Base-by-base conservation (phyloP, 2,113 vertebrate genomes). In the Cyprinodon variegatus region DNA sequence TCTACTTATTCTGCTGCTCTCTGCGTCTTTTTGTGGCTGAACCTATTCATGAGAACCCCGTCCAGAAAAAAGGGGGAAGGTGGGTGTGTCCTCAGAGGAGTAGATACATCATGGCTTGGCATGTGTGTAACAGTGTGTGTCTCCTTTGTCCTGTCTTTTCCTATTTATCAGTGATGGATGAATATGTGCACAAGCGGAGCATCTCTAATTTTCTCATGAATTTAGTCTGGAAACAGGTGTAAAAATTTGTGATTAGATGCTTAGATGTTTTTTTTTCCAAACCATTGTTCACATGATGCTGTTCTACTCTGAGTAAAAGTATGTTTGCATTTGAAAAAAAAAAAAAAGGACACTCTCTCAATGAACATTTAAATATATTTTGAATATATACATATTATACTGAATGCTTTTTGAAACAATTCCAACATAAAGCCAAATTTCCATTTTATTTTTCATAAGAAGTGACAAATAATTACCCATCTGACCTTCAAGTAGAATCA, bases 51-150 rank as follows among this genome's bases (percentile, higher is more conserved):
- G 38, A 72, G 72, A 72, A 39, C 61, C 15, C 65, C 38, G 12
- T 82, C 39, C 50, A 48, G 74, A 65, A 74, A 72, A 67, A 61
- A 62, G 60, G 57, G 79, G 82, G 85, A 82, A 86, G 87, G 84
- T 82, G 88, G 84, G 68, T 46, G 80, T 78, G 80, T 83, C 68
- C 0, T 65, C 66, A 71, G 59, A 37, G 61, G 67, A 81, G 83
- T 80, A 84, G 81, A 90, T 91, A 81, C 66, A 84, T 92, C 89
- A 82, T 86, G 87, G 85, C 50, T 59, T 82, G 87, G 78, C 81
- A 61, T 68, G 76, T 76, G 83, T 83, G 41, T 64, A 82, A 65
- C 75, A 72, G 81, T 76, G 82, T 90, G 76, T 61, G 72, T 50
- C 80, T 86, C 43, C 83, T 89, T 86, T 93, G 84, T 89, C 74